Base-by-base conservation (phyloP, 2,113 vertebrate genomes). In the Vanacampus margaritifer region DNA sequence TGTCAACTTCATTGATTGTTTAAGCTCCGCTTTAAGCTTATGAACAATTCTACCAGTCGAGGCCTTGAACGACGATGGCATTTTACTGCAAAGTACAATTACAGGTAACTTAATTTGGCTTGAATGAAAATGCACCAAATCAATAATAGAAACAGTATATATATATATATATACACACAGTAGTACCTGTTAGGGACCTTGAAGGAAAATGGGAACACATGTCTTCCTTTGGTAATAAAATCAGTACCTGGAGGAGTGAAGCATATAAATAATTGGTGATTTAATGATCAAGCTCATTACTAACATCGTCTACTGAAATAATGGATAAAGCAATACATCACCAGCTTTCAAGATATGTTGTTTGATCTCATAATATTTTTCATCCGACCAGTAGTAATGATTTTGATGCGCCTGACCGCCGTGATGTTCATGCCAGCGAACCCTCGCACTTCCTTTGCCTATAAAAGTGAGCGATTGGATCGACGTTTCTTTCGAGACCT, bases 161-260 rank as follows among this genome's bases (percentile, higher is more conserved):
- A n/a, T n/a, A n/a, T n/a, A n/a, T n/a, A n/a, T n/a, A 11, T 16
- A 9, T 65, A 8, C 4, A 16, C 19, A 21, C 0, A 1, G 36
- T 9, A 14, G 8, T 43, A 88, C 90, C 79, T 71, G 39, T 87
- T 66, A 14, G 89, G 89, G 72, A 91, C 83, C 6, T 60, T 72
- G 64, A 90, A 91, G 3, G 0, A 66, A 74, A 92, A 91, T 13
- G 89, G 84, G 58, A 19, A 89, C 1, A 73, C 58, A 10, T 91
- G 85, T 17, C 21, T 76, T 75, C 90, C 89, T 74, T 69, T 69
- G 3, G 12, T 36, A 45, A 91, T 46, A 17, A 80, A 48, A 24
- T 76, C 74, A 36, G 60, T 74, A 2, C 77, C 89, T 92, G 41
- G n/a, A 73, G 67, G 50, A 68, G 0, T 67, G 51, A 26, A 0